Percentiles rank a stretch among this genome's conserved stretches.
Evolutionary conservation across 2,888 invertebrate species (phyloP).

Genomic region (Miltochrista miniata): DNA sequence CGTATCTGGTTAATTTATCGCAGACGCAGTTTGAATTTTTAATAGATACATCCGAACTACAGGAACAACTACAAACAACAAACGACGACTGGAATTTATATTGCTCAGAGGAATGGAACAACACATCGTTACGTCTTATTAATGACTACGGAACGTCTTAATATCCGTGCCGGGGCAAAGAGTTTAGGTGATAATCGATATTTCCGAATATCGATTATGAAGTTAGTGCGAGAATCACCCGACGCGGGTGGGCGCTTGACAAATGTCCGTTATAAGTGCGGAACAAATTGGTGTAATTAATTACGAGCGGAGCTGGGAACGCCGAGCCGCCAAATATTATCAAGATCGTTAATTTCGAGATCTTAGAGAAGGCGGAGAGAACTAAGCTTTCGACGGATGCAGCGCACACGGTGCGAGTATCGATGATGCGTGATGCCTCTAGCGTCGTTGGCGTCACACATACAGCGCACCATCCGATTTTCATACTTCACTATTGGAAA

Average conservation of each 20-base stretch:
- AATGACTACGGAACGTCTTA: conserved; percentile 61
- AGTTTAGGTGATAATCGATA: conserved; percentile 67
- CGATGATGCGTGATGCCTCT: conserved; percentile 2
- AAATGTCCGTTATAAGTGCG: conserved; percentile 80
- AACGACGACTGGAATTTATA: conserved; percentile 39
- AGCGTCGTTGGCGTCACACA: conserved; percentile 3
- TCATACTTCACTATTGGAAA: not conserved
- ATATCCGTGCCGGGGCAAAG: conserved; percentile 57
- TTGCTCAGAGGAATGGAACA: conserved; percentile 44
- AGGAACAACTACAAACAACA: conserved; percentile 35
- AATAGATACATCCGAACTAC: conserved; percentile 36
- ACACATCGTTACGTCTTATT: conserved; percentile 64
- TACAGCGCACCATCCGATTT: conserved; percentile 5
- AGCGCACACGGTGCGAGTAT: conserved; percentile 44
- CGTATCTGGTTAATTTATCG: conserved; percentile 62
- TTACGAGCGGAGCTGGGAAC: conserved; percentile 72
- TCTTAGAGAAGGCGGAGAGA: conserved; percentile 64
- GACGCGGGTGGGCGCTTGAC: conserved; percentile 73
- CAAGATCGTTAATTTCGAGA: conserved; percentile 81
- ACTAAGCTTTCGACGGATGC: conserved; percentile 59
- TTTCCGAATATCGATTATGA: conserved; percentile 76
- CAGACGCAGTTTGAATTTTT: conserved; percentile 54
- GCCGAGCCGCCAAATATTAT: conserved; percentile 81
- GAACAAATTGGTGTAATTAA: conserved; percentile 82
- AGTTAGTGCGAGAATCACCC: conserved; percentile 77